A percentile compares a stretch with the other conserved stretches of the same genome.
Conservation (phyloP, 2,113 vertebrate species). For the Amphiprion percula region DNA sequence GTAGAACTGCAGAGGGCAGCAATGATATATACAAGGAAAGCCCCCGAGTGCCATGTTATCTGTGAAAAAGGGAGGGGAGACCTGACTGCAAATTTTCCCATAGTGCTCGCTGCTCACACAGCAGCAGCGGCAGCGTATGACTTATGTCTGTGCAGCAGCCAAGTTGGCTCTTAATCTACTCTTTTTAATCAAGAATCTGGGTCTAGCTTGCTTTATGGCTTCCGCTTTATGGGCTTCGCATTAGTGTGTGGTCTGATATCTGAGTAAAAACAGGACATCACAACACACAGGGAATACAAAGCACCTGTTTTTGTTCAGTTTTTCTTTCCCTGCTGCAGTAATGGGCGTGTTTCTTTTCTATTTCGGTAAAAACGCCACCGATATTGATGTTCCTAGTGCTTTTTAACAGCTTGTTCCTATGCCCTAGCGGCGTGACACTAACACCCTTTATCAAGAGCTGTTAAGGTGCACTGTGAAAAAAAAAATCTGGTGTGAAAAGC, state of each 20-base stretch:
- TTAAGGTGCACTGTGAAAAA: slow-evolving; percentile 68
- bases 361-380: slow-evolving; percentile 37
- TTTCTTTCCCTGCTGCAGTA: slow-evolving; percentile 26
- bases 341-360: slow-evolving; percentile 37
- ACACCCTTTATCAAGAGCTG: slow-evolving; percentile 69
- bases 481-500: slow-evolving; percentile 73
- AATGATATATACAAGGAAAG: slow-evolving; percentile 71
- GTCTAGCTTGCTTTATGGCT: slow-evolving; percentile 44
- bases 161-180: slow-evolving; percentile 50
- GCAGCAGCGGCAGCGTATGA: slow-evolving; percentile 18
- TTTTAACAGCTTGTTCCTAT: slow-evolving; percentile 71
- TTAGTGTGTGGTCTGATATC: slow-evolving; percentile 32
- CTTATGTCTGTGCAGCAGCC: slow-evolving; percentile 47
- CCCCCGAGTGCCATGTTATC: slow-evolving; percentile 58
- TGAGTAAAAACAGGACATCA: slow-evolving; percentile 41
- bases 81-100: slow-evolving; percentile 44
- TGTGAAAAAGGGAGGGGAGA: slow-evolving; percentile 34
- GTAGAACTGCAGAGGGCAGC: slow-evolving; percentile 82
- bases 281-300: slow-evolving; percentile 43
- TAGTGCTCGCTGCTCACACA: slow-evolving; percentile 32
- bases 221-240: slow-evolving; percentile 58
- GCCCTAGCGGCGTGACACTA: slow-evolving; percentile 47
- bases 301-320: slow-evolving; percentile 26
- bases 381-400: slow-evolving; percentile 53
- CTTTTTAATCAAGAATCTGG: slow-evolving; percentile 69